Evolutionary conservation across 2,113 vertebrate genomes (phyloP), one percentile per base, ranked within the genome.

Genomic region (Mixornis gularis): DNA sequence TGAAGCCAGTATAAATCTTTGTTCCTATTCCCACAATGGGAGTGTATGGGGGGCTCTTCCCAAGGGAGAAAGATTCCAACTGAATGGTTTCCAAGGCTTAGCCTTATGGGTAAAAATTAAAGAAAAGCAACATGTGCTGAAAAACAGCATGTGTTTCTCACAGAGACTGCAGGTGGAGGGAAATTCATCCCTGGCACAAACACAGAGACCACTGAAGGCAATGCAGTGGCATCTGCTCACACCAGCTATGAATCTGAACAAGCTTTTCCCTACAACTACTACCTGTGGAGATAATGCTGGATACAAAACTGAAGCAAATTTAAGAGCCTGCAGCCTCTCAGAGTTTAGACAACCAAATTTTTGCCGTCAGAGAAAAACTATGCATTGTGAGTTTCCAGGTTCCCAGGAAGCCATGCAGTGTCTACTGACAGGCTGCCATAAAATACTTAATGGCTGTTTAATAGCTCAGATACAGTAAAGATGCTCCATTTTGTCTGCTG

Each of bases 141-240:
- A 79, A 48, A 74, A 7, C 69, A 86, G 86, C 65, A 68, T 68
- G 66, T 84, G 43, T 72, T 91, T 94, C 70, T 88, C 69, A 86
- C 7, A 77, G 38, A 85, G 36, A 68, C 34, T 71, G 38, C 69
- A 76, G 76, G 70, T 81, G 69, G 41, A 79, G 36, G 29, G 32
- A 85, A 64, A 92, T 92, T 82, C 55, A 77, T 89, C 40, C 66
- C 68, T 92, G 78, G 59, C 60, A 91, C 73, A 87, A 89, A 79
- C 34, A 79, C 66, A 44, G 11, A 87, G 29, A 66, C 44, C 53
- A 65, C 46, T 77, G 70, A 92, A 95, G 51, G 68, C 63, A 91
- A 69, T 48, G 62, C 25, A 83, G 74, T 12, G 63, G 51, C 92
- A 85, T 87, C 87, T 94, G 78, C 51, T 92, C 34, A 29, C 44